Base-by-base conservation (phyloP, 2,113 vertebrate genomes). In the Poecilia latipinna region DNA sequence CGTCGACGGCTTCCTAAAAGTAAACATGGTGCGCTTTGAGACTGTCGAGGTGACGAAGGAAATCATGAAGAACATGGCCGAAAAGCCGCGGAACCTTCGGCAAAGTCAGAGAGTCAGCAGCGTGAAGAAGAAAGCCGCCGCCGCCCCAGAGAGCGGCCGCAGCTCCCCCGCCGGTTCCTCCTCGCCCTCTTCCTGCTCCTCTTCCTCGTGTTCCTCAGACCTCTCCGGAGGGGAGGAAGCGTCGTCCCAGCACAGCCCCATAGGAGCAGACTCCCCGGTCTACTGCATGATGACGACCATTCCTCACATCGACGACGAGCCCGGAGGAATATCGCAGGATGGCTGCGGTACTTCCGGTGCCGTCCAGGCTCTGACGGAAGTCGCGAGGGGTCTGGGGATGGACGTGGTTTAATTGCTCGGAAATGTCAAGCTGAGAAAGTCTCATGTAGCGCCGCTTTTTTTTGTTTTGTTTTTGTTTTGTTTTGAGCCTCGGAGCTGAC, bases 11-110 rank as follows among this genome's bases (percentile, higher is more conserved):
- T 95, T 92, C 37, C 54, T 89, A 32, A 92, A 90, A 67, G 88
- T 96, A 37, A 94, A 95, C 79, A 93, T 95, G 94, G 94, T 94
- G 68, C 91, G 92, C 4, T 93, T 89, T 44, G 94, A 95, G 89
- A 95, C 95, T 0, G 94, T 95, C 26, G 95, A 96, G 77, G 94
- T 96, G 60, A 95, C 95, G 0, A 92, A 96, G 74, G 93, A 95
- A 89, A 91, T 96, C 74, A 95, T 96, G 86, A 95, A 95, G 91
- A 95, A 95, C 93, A 95, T 96, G 95, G 93, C 88, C 42, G 94
- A 92, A 70, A 96, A 94, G 70, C 90, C 88, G 0, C 85, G 79
- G 70, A 89, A 85, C 24, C 88, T 86, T 15, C 92, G 90, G 44
- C 95, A 94, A 70, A 85, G 78, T 66, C 85, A 61, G 0, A 86